Conservation (phyloP, 92 coral and sea anemone species). For the Bergia sp. region DNA sequence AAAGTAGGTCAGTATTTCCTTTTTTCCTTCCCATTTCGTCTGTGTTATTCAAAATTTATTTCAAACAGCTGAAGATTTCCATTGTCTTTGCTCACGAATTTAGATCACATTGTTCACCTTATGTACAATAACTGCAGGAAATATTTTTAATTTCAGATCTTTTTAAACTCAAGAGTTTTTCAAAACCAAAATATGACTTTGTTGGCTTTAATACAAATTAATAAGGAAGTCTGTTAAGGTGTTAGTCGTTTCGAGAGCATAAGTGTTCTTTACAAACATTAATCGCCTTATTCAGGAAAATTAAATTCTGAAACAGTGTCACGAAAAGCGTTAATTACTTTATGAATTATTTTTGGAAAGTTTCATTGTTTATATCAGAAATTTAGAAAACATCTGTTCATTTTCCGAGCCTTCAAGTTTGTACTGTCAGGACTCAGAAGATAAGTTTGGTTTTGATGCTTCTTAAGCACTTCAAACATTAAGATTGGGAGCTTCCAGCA, state of each 20-base stretch:
- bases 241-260: neutral
- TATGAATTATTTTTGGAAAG: constrained; percentile 9
- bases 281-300: constrained; percentile 5
- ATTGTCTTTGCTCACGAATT: neutral
- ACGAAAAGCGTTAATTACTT: constrained; percentile 8
- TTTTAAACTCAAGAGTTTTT: neutral
- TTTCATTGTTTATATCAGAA: neutral
- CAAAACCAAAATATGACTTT: neutral
- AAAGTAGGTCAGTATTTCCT: too few relatives aligned
- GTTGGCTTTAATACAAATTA: neutral
- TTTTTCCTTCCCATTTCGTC: neutral
- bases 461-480: neutral
- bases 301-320: constrained; percentile 4
- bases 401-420: constrained; percentile 22
- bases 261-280: constrained; percentile 1
- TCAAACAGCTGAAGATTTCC: neutral
- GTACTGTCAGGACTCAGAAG: neutral
- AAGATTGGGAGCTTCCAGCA: neutral
- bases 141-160: neutral
- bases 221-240: constrained; percentile 5
- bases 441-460: neutral
- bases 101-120: neutral
- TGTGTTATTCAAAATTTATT: neutral
- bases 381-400: constrained; percentile 20
- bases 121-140: neutral